Conservation (phyloP, 2,113 vertebrate species). For the Sturnus vulgaris region DNA sequence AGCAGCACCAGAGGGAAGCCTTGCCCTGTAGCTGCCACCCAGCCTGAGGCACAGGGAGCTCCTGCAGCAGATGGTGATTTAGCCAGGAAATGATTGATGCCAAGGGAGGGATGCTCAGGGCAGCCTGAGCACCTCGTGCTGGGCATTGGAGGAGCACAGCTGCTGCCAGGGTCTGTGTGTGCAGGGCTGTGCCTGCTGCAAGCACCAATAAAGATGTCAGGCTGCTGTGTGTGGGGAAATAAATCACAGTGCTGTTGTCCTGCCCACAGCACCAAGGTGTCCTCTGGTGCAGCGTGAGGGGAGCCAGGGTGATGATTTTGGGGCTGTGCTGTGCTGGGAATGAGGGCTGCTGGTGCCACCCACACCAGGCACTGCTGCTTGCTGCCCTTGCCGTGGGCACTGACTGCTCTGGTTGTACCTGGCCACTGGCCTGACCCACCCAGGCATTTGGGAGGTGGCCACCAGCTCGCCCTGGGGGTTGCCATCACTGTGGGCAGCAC, state of each 20-base stretch:
- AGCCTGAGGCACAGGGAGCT: background rate
- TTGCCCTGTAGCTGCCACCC: background rate
- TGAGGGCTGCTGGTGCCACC: accelerated
- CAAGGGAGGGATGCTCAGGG: background rate
- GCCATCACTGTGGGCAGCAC: accelerated
- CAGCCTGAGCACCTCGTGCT: background rate
- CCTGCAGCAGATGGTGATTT: background rate
- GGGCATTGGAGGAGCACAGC: accelerated
- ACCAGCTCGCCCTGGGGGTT: accelerated
- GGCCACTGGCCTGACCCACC: background rate
- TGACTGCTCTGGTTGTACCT: accelerated
- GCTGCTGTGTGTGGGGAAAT: background rate
- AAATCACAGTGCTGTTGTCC: background rate
- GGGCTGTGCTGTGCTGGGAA: background rate
- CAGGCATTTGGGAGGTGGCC: background rate
- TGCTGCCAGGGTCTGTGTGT: background rate
- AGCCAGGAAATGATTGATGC: background rate
- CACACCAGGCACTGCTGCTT: accelerated
- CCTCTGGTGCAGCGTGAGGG: accelerated
- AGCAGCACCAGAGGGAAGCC: background rate
- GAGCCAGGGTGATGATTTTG: background rate
- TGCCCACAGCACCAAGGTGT: background rate
- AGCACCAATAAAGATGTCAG: background rate
- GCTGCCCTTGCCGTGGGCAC: background rate
- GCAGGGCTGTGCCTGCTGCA: background rate